Conservation (phyloP, 1,140 invertebrate genomes). For the Steinernema feltiae region DNA sequence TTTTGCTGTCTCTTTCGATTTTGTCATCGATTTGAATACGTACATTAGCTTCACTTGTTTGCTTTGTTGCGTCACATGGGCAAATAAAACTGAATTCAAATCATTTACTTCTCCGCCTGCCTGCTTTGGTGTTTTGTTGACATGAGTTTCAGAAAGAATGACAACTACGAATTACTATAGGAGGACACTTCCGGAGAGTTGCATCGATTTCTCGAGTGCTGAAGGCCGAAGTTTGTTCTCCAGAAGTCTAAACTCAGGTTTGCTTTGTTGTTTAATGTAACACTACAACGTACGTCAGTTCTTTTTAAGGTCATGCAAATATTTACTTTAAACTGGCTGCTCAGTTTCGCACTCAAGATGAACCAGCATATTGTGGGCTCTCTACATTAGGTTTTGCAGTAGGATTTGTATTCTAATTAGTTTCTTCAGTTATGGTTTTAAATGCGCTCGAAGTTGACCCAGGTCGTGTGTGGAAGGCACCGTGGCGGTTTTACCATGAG, state of each 20-base stretch:
- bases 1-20: too few relatives aligned
- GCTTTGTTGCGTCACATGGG: neutral
- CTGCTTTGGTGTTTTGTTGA: neutral
- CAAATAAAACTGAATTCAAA: too few relatives aligned
- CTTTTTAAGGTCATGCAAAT: slow-evolving; percentile 37
- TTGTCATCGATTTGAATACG: too few relatives aligned
- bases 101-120: neutral
- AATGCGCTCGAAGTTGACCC: slow-evolving; percentile 60
- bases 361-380: slow-evolving; percentile 60
- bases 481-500: slow-evolving; percentile 60
- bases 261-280: slow-evolving; percentile 26
- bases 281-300: neutral
- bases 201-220: slow-evolving; percentile 56
- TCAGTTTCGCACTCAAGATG: slow-evolving; percentile 60
- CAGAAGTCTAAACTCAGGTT: slow-evolving; percentile 53
- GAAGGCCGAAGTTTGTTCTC: slow-evolving; percentile 58
- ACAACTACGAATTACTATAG: slow-evolving; percentile 54
- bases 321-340: slow-evolving; percentile 58
- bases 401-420: too few relatives aligned
- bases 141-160: slow-evolving; percentile 17
- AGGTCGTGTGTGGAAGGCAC: slow-evolving; percentile 58
- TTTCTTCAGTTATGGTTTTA: slow-evolving; percentile 46
- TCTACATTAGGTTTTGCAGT: slow-evolving; percentile 55
- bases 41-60: too few relatives aligned
- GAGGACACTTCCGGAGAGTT: slow-evolving; percentile 52